These are phyloP conservation scores for Bos javanicus DNA, from an alignment of 2,113 vertebrate species.

Conservation along the genomic window DNA sequence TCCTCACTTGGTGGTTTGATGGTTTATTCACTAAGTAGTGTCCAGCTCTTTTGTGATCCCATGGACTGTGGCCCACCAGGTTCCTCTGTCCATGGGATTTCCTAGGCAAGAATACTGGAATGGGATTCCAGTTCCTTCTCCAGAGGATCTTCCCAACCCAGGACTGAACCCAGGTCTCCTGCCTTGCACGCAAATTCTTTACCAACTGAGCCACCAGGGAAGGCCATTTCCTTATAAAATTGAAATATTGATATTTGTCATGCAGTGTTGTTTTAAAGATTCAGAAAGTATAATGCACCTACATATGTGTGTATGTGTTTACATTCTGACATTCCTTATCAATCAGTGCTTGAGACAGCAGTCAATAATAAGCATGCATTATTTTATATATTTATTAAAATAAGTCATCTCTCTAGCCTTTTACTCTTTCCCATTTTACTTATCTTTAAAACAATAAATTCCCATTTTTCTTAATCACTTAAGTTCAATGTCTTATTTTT, in stretches of 20 bases:
- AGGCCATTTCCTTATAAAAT: not conserved
- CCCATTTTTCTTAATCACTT: not conserved
- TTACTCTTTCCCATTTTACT: not conserved
- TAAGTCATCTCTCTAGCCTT: not conserved
- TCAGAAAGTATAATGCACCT: not conserved
- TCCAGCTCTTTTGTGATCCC: not conserved
- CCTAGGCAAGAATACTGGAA: not conserved
- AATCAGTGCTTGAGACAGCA: not conserved
- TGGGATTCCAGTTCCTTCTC: not conserved
- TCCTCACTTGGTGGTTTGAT: not conserved
- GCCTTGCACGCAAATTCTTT: not conserved
- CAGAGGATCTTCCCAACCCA: not conserved
- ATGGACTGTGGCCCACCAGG: accelerated
- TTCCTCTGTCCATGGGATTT: not conserved
- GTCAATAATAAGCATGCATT: not conserved
- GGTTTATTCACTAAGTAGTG: not conserved
- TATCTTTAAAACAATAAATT: not conserved
- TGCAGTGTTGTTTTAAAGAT: not conserved
- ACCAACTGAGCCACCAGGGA: not conserved
- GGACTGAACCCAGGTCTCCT: not conserved
- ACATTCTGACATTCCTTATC: not conserved
- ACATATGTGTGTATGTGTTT: not conserved
- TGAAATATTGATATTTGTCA: not conserved
- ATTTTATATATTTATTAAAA: not conserved
- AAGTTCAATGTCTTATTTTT: not conserved